These are phyloP conservation scores for Brassicogethes aeneus DNA, from an alignment of 2,888 invertebrate genomes.

Conservation along the genomic window DNA sequence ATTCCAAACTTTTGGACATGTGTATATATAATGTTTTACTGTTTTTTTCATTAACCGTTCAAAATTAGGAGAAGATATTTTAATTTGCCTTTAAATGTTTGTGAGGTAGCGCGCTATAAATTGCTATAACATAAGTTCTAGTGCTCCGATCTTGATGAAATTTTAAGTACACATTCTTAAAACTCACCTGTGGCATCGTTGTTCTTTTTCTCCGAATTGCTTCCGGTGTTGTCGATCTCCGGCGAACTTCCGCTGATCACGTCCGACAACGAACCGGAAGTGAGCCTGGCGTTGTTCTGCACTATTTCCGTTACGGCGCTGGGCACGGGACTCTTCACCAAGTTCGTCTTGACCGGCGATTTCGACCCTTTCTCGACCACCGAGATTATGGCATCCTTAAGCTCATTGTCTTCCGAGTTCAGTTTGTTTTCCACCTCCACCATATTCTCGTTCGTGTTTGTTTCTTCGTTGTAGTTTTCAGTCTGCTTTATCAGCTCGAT, in stretches of 20 bases:
- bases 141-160: no score
- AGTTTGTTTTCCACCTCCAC: conserved; percentile 13
- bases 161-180: no score
- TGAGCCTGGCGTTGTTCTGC: conserved; percentile 35
- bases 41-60: no score
- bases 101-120: no score
- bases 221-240: conserved; percentile 47
- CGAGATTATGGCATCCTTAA: not conserved
- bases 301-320: conserved; percentile 34
- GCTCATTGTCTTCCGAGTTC: conserved; percentile 13
- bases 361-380: conserved; percentile 22
- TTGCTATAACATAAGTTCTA: no score
- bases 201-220: conserved; percentile 32
- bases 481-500: conserved; percentile 43
- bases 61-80: no score
- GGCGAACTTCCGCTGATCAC: conserved; percentile 56
- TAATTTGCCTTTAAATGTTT: no score
- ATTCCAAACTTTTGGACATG: no score
- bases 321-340: conserved; percentile 40
- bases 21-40: no score
- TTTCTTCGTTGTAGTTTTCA: conserved; percentile 44
- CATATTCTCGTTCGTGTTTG: conserved; percentile 42
- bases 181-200: conserved; percentile 37
- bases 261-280: conserved; percentile 56
- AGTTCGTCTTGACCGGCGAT: conserved; percentile 13